Conservation (phyloP, 2,113 vertebrate species). For the Ageneiosus marmoratus region DNA sequence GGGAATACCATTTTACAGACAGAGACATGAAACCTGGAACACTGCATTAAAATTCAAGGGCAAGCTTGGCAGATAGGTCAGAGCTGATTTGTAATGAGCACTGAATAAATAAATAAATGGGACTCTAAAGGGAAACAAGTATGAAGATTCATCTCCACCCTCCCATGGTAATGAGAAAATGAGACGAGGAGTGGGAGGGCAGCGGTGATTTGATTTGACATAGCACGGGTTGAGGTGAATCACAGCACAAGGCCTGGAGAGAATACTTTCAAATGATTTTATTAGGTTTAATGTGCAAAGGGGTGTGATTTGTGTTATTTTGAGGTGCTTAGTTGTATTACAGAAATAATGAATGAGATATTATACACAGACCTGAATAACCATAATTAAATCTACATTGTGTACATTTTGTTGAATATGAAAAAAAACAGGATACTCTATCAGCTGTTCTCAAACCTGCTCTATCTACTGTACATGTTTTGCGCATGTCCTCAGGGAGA, state of each 20-base stretch:
- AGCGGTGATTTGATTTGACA: constrained; percentile 42
- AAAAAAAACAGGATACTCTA: neutral
- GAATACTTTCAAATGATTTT: constrained; percentile 20
- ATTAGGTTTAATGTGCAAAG: constrained; percentile 43
- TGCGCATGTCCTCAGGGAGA: neutral
- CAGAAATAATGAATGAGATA: constrained; percentile 43
- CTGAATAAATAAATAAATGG: neutral
- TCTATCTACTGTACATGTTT: neutral
- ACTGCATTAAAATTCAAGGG: constrained; percentile 33
- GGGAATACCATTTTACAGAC: neutral
- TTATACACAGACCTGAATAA: constrained; percentile 16
- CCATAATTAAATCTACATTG: no score
- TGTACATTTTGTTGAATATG: neutral
- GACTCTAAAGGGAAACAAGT: constrained; percentile 9
- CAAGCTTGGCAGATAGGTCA: neutral
- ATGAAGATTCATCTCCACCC: constrained; percentile 24
- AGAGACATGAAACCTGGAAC: constrained; percentile 12
- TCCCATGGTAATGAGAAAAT: constrained; percentile 17
- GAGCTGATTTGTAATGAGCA: constrained; percentile 8
- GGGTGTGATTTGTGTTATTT: constrained; percentile 47
- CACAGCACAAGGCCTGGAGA: constrained; percentile 40
- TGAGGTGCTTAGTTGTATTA: constrained; percentile 42
- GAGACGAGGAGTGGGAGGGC: constrained; percentile 7
- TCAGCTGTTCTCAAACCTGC: neutral
- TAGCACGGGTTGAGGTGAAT: constrained; percentile 29